Conservation (phyloP, 2,113 vertebrate species). For the Melanotaenia duboulayi region DNA sequence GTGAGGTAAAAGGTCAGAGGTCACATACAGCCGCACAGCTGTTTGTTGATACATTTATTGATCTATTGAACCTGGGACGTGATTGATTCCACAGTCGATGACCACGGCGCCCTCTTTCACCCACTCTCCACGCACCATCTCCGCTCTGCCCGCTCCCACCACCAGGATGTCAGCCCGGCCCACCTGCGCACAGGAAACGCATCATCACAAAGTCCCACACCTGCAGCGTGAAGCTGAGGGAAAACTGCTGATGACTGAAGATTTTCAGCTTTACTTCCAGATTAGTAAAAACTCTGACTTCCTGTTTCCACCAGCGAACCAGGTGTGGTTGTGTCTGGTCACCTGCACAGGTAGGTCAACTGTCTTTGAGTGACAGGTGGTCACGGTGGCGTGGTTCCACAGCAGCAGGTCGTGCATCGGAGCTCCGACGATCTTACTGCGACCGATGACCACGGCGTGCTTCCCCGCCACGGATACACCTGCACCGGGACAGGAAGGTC, state of each 20-base stretch:
- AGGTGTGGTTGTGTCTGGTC: not conserved
- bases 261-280: no score
- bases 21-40: not conserved
- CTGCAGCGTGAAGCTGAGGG: not conserved
- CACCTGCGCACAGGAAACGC: slow-evolving; percentile 70
- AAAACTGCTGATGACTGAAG: no score
- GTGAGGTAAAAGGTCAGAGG: slow-evolving; percentile 46
- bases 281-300: not conserved
- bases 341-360: slow-evolving; percentile 82
- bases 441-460: slow-evolving; percentile 92
- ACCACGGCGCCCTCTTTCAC: slow-evolving; percentile 94
- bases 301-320: not conserved
- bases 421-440: slow-evolving; percentile 95
- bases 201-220: not conserved
- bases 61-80: slow-evolving; percentile 82
- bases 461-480: slow-evolving; percentile 90
- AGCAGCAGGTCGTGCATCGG: slow-evolving; percentile 96
- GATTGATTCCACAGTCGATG: slow-evolving; percentile 97
- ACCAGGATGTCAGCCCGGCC: slow-evolving; percentile 93
- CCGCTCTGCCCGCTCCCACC: slow-evolving; percentile 90
- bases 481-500: slow-evolving; percentile 61
- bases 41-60: not conserved
- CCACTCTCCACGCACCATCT: slow-evolving; percentile 97
- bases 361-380: slow-evolving; percentile 96
- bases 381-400: slow-evolving; percentile 94